These are phyloP conservation scores for Donacobius atricapilla DNA, from an alignment of 2,113 vertebrate genomes.

Conservation along the genomic window DNA sequence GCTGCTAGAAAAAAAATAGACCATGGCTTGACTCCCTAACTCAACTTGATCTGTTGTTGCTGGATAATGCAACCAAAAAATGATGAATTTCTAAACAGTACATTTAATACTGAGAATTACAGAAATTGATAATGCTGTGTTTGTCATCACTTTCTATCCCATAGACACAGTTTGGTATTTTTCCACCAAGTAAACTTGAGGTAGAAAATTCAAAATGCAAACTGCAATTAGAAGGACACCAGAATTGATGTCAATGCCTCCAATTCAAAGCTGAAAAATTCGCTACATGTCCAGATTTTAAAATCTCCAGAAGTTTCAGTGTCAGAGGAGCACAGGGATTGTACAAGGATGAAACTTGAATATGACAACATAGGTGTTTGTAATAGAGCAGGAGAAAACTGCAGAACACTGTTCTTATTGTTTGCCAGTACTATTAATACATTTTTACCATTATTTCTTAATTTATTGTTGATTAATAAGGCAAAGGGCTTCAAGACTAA, in stretches of 20 bases:
- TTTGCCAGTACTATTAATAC: not conserved
- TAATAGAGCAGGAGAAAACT: not conserved
- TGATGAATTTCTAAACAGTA: not conserved
- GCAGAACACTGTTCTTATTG: not conserved
- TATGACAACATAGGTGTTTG: not conserved
- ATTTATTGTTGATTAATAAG: not conserved
- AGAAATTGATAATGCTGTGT: not conserved
- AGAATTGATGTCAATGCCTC: not conserved
- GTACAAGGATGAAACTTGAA: not conserved
- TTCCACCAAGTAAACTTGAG: not conserved
- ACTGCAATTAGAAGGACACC: not conserved
- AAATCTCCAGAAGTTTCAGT: not conserved
- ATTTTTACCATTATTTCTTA: not conserved
- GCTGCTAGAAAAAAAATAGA: conserved; percentile 3
- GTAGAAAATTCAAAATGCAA: not conserved
- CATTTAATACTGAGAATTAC: not conserved
- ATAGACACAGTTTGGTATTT: not conserved
- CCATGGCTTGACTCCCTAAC: not conserved
- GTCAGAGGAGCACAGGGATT: not conserved
- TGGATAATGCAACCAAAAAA: not conserved
- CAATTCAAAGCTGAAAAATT: not conserved
- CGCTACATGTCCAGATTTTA: not conserved
- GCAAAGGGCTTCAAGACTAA: not conserved
- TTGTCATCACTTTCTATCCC: not conserved
- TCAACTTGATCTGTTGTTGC: not conserved